Base-by-base conservation (phyloP, 1,140 invertebrate genomes). In the Drosophila aff. region DNA sequence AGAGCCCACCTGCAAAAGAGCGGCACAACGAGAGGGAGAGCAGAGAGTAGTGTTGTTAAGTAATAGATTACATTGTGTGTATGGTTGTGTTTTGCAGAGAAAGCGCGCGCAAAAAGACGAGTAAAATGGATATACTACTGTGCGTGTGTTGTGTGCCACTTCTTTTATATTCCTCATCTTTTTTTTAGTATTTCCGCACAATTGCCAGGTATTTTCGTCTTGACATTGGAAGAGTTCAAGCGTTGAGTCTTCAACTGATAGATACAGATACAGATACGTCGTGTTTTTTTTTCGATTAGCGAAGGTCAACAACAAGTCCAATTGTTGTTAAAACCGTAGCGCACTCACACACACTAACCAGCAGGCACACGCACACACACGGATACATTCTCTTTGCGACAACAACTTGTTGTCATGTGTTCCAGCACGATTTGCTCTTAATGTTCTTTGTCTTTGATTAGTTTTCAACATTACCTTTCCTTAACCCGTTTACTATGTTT, bases 141-240 rank as follows among this genome's bases (percentile, higher is more conserved):
- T 21, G n/a, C 18, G 13, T 18, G 10, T 36, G 67, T 59, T 63
- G 63, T 69, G 59, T 47, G 62, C 38, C 41, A 60, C 69, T 79
- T 63, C 58, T 72, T 31, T 46, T 26, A 31, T 28, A n/a, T 26
- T 55, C 21, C 31, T 33, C 49, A 4, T 53, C 40, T 31, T 36
- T 33, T 40, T 40, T 40, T 16, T 46, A 41, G 38, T 38, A 63
- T 78, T 79, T 85, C 69, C 75, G 74, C 81, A 80, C 71, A 80
- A 68, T 53, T 69, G 31, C 21, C 21, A 23, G 26, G 52, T 81
- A 59, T 38, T 44, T 49, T 63, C 47, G 59, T 72, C n/a, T 40
- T 78, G 74, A 62, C 84, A 89, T 89, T 89, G 84, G 80, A 78
- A 76, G 74, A 89, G 84, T 89, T 89, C 85, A 87, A 75, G 68